These are phyloP conservation scores for Danionella cerebrum DNA, from an alignment of 2,113 vertebrate species.

Conservation along the genomic window DNA sequence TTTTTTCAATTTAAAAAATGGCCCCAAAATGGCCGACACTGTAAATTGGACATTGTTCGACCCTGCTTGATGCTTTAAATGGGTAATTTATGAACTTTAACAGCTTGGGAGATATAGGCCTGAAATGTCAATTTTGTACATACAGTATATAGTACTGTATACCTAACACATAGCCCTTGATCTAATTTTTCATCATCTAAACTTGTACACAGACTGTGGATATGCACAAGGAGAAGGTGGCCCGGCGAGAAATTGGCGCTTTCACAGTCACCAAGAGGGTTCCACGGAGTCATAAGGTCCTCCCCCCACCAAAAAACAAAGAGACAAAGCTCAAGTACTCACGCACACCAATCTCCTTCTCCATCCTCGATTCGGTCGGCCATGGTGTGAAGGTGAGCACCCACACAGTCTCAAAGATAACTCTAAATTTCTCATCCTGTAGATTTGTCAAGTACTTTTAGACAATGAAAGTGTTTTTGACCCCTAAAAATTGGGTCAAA, in stretches of 20 bases:
- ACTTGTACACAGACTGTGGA: conserved; percentile 66
- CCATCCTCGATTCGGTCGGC: conserved; percentile 70
- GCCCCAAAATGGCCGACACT: no score
- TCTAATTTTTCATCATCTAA: neutral
- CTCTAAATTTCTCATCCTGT: no score
- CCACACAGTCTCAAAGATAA: neutral
- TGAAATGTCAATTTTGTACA: no score
- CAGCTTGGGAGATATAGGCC: no score
- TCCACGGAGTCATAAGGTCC: conserved; percentile 59
- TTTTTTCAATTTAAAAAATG: no score
- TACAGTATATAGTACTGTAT: no score
- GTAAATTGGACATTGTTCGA: no score
- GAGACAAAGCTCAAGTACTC: conserved; percentile 61
- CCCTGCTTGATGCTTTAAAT: no score
- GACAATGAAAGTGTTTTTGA: no score
- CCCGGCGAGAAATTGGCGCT: conserved; percentile 71
- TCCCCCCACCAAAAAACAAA: conserved; percentile 30
- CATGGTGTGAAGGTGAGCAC: conserved; percentile 79
- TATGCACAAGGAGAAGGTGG: conserved; percentile 83
- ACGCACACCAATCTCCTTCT: conserved; percentile 74
- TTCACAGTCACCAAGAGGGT: conserved; percentile 58
- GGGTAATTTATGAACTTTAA: no score
- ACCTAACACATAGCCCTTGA: neutral
- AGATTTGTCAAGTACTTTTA: no score
- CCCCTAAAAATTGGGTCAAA: no score